These are phyloP conservation scores for Tachysurus fulvidraco DNA, from an alignment of 2,113 vertebrate species.

Conservation along the genomic window DNA sequence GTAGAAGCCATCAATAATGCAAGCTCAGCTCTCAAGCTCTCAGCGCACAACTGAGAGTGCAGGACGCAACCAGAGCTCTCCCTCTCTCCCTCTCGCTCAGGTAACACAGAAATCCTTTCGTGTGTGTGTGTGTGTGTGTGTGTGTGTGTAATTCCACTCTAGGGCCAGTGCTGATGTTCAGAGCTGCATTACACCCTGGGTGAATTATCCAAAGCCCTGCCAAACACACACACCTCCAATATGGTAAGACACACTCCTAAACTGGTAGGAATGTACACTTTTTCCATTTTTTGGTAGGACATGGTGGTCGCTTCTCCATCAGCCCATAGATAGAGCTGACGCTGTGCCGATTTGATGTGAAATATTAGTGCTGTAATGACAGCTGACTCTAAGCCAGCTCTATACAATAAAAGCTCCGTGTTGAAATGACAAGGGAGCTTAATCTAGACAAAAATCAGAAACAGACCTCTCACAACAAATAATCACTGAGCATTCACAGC, in stretches of 20 bases:
- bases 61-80: constrained; percentile 39
- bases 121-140: constrained; percentile 17
- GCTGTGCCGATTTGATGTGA: neutral
- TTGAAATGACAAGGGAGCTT: neutral
- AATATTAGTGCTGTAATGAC: neutral
- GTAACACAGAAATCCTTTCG: constrained; percentile 36
- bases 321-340: neutral
- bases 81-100: constrained; percentile 7
- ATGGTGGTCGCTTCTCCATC: neutral
- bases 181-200: constrained; percentile 38
- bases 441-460: neutral
- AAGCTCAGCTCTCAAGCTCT: constrained; percentile 39
- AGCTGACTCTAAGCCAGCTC: neutral
- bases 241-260: neutral
- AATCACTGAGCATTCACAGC: neutral
- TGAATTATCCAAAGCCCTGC: constrained; percentile 25
- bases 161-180: constrained; percentile 13
- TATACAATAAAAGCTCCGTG: neutral
- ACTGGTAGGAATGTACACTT: neutral
- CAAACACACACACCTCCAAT: constrained; percentile 28
- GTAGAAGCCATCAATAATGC: constrained; percentile 45
- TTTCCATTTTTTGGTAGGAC: neutral
- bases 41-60: constrained; percentile 44
- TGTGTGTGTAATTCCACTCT: constrained; percentile 47
- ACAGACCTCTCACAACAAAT: neutral